Base-by-base conservation (phyloP, 1,140 invertebrate genomes). In the Lepidostoma basale region DNA sequence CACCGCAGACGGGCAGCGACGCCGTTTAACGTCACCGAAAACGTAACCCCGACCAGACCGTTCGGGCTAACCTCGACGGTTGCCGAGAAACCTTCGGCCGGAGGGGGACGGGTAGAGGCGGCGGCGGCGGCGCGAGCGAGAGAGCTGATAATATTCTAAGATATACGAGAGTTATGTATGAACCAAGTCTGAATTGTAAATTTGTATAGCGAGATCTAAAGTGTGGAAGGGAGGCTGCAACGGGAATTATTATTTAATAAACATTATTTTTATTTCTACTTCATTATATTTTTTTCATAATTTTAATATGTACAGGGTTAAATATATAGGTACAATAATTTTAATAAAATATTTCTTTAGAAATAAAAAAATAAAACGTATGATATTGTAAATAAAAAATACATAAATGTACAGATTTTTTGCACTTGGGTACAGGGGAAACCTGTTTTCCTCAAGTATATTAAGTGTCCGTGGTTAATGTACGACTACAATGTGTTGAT, bases 11-110 rank as follows among this genome's bases (percentile, higher is more conserved):
- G 63, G 42, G 62, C 63, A 18, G 52, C 63, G 66, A 62, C 70
- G 70, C 67, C 62, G 62, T 71, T 72, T 72, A 72, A 66, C 62
- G 70, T 62, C 33, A 45, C 70, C 70, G 42, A 65, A 68, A 72
- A 72, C 70, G 69, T 60, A 68, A 71, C 62, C 69, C 60, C 56
- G 60, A 68, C 69, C 65, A 42, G 60, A 36, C 65, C 65, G 52
- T 68, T 64, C 69, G 33, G 69, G 65, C 65, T 63, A 64, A 67
- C 65, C 65, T 64, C 69, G 3, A 59, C 60, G 60, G 65, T 45
- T 42, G 65, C 45, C 30, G 62, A 39, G 47, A 42, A 56, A 26
- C 62, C 62, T 47, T 25, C 22, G 16, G 25, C 20, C 12, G n/a
- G 25, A 28, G 10, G 22, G 26, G 60, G 36, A 47, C 25, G 16